Evolutionary conservation across 2,797 vertebrate genomes (phyloP).

Genomic region (Leptatherina wallacei): DNA sequence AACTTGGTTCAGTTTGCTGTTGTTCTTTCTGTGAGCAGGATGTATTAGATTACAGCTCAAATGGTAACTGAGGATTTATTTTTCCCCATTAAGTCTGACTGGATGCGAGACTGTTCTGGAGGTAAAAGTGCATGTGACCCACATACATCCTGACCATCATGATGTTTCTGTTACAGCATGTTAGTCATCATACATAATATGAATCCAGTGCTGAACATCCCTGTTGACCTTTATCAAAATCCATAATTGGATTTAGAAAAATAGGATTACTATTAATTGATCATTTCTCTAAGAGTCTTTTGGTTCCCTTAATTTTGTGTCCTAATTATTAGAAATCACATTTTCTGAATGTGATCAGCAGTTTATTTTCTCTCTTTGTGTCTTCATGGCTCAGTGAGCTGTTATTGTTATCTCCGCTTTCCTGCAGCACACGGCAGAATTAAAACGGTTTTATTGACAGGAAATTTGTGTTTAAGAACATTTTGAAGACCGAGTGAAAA

Average conservation of each 20-base stretch:
- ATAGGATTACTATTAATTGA: no score
- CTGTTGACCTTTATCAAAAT: not conserved
- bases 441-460: no score
- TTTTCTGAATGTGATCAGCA: no score
- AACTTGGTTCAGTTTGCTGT: conserved; percentile 16
- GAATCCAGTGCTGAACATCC: not conserved
- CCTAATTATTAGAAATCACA: not conserved
- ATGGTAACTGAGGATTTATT: conserved; percentile 16
- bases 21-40: conserved; percentile 17
- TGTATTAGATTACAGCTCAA: conserved; percentile 17
- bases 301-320: not conserved
- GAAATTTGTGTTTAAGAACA: no score
- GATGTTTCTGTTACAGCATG: no score
- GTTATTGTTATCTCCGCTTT: not conserved
- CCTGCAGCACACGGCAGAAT: not conserved
- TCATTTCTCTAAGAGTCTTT: not conserved
- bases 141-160: not conserved
- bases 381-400: no score
- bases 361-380: no score
- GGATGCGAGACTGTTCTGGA: not conserved
- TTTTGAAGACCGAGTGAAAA: no score
- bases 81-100: not conserved
- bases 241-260: not conserved
- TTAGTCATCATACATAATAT: no score
- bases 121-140: not conserved